These are phyloP conservation scores for Oceanites oceanicus DNA, from an alignment of 2,113 vertebrate species.

Conservation along the genomic window DNA sequence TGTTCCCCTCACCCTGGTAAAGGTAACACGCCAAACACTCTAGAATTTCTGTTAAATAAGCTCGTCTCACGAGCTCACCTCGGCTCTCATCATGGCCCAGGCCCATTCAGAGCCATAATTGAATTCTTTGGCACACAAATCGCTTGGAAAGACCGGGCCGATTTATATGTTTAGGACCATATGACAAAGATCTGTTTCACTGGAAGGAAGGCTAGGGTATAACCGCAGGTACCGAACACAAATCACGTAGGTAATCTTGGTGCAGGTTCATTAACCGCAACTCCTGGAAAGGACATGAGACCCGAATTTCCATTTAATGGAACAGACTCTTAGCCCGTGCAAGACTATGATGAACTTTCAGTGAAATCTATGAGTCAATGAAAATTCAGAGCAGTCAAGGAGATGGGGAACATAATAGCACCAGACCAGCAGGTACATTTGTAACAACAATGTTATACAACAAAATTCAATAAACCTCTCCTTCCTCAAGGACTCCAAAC, in stretches of 20 bases:
- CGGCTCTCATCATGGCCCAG: neutral
- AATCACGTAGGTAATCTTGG: neutral
- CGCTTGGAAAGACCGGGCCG: rapidly evolving
- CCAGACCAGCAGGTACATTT: neutral
- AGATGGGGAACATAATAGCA: neutral
- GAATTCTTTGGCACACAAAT: neutral
- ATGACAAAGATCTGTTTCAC: slow-evolving; percentile 36
- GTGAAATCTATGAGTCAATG: neutral
- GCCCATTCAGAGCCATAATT: neutral
- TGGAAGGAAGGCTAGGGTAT: neutral
- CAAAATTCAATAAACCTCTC: neutral
- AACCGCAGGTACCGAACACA: neutral
- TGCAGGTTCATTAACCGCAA: neutral
- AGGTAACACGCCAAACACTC: neutral
- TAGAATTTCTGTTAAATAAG: slow-evolving; percentile 23
- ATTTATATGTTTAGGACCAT: neutral
- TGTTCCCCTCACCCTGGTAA: neutral
- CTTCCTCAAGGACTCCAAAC: neutral
- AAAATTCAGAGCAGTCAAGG: neutral
- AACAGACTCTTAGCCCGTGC: neutral
- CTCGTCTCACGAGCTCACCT: neutral
- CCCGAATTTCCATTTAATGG: neutral
- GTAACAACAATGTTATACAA: neutral
- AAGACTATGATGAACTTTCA: neutral
- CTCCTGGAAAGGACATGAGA: neutral